These are phyloP conservation scores for Esox niger DNA, from an alignment of 2,113 vertebrate genomes.

Conservation along the genomic window DNA sequence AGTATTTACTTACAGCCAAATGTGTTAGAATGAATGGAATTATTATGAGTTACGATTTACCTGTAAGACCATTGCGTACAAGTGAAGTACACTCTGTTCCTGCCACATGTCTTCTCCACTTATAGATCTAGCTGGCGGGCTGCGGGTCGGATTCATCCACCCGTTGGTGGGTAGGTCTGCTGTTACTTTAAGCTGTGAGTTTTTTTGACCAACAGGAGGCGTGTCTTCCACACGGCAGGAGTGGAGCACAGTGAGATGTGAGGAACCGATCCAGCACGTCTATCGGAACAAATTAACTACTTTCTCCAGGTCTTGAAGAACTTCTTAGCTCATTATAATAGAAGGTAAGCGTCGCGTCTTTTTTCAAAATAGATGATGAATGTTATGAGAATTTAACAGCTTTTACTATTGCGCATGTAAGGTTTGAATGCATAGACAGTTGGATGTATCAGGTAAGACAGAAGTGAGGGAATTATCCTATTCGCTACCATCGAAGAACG, in stretches of 20 bases:
- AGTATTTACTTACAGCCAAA: neutral
- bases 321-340: conserved; percentile 42
- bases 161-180: conserved; percentile 2
- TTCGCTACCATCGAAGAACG: too few species aligned
- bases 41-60: neutral
- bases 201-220: conserved; percentile 81
- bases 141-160: neutral
- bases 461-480: neutral
- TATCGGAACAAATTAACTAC: conserved; percentile 66
- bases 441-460: neutral
- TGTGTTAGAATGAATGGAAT: neutral
- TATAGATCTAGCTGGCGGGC: too few species aligned
- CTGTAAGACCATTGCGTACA: neutral
- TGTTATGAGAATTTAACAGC: neutral
- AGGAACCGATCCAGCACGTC: conserved; percentile 52
- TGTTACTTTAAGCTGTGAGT: conserved; percentile 67
- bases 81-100: neutral
- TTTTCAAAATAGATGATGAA: neutral
- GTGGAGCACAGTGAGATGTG: conserved; percentile 46
- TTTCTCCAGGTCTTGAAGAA: conserved; percentile 57
- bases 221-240: conserved; percentile 75
- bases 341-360: conserved; percentile 57
- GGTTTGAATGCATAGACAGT: neutral
- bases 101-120: too few species aligned
- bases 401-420: neutral